Base-by-base conservation (phyloP, 2,113 vertebrate species). In the Ophiodon elongatus region DNA sequence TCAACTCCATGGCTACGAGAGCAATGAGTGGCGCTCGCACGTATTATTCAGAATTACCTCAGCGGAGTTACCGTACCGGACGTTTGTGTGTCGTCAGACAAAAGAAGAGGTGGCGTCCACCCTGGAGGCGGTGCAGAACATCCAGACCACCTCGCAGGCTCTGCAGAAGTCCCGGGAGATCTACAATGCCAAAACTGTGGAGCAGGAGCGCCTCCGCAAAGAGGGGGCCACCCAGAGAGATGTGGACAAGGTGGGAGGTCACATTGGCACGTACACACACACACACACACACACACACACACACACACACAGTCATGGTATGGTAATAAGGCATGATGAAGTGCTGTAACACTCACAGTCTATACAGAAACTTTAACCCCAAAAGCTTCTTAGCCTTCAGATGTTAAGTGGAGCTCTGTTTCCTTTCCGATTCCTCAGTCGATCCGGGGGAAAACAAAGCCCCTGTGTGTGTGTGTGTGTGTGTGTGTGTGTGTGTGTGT, bases 61-160 rank as follows among this genome's bases (percentile, higher is more conserved):
- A 11, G 47, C 60, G 25, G n/a, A 67, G 29, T 84, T 27, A 74
- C 14, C 43, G 23, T 25, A 75, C 9, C 10, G 0, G 3, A 15
- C 19, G 1, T 56, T 14, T 85, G 19, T 73, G 14, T 62, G 67
- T 66, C 77, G 41, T 29, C 15, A 99, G 98, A 98, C 98, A 76
- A 99, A 99, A 94, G 98, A 99, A 93, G 98, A 99, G 59, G 98
- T 99, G 93, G 95, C 98, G 54, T 96, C 97, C 87, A 99, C 98
- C 19, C 89, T 99, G 85, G 98, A 99, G 94, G 97, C 98, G 17
- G 97, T 99, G 72, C 98, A 99, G 92, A 97, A 95, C 92, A 99
- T 99, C 94, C 98, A 99, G 94, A 97, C 89, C 91, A 97, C 97
- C 85, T 97, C 96, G 80, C 98, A 99, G 91, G 94, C 97, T 14